Conservation (phyloP, 2,113 vertebrate species). For the Amazona vittata region DNA sequence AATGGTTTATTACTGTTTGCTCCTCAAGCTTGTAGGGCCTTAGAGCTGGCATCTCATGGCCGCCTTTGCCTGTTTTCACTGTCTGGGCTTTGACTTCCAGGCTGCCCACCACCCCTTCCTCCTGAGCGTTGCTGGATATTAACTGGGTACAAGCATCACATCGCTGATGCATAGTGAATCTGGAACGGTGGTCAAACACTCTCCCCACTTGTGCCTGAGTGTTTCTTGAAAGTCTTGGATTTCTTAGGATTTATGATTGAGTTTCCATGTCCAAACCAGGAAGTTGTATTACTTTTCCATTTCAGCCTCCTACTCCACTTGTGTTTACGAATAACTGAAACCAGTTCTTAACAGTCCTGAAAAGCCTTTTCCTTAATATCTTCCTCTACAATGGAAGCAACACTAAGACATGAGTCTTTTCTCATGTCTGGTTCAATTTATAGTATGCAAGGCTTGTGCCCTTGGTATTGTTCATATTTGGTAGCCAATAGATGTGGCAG, state of each 20-base stretch:
- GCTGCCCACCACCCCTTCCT: not conserved
- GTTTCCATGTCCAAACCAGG: conserved; percentile 28
- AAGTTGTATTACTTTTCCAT: not conserved
- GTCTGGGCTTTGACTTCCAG: not conserved
- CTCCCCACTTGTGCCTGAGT: not conserved
- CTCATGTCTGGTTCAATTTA: not conserved
- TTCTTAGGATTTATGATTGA: conserved; percentile 42
- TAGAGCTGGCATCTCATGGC: not conserved
- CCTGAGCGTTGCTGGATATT: not conserved
- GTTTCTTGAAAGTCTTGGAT: conserved; percentile 43
- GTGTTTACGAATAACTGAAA: not conserved
- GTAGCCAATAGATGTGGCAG: not conserved
- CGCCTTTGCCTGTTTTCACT: not conserved
- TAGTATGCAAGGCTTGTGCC: not conserved
- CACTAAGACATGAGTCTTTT: not conserved
- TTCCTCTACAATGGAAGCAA: not conserved
- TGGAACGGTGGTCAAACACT: conserved; percentile 21
- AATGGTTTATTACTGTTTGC: not conserved
- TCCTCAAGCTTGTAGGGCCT: not conserved
- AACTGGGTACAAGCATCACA: not conserved
- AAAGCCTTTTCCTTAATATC: not conserved
- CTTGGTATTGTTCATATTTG: not conserved
- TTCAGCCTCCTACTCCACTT: not conserved
- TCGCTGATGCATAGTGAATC: conserved; percentile 10
- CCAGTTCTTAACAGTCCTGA: not conserved